Base-by-base conservation (phyloP, 2,888 invertebrate genomes). In the Drosophila anomalata region DNA sequence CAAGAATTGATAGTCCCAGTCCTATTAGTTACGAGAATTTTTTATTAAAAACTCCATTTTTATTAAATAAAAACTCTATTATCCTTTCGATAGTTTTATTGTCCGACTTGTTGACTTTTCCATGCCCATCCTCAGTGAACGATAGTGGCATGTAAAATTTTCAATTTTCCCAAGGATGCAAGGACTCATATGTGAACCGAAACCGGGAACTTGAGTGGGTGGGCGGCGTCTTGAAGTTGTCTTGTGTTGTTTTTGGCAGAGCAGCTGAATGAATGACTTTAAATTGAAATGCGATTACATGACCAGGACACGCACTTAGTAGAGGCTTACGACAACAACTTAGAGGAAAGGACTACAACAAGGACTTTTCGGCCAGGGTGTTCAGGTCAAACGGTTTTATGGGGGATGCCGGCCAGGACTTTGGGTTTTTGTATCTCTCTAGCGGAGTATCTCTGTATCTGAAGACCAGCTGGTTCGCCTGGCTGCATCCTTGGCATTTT, bases 221-320 rank as follows among this genome's bases (percentile, higher is more conserved):
- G 17, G 17, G 26, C 3, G 29, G 46, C 26, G 33, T 59, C 60
- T 47, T 68, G 52, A 26, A 14, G 20, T 36, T 41, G 11, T 41
- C 50, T 57, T 48, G 26, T 41, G 47, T 39, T 55, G 55, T 55
- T 50, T 55, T 58, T 33, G 70, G 36, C 55, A 47, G 41, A 42
- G 42, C 39, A 58, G 52, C 36, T 71, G 71, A 83, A 79, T 79
- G 78, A 78, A 87, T 82, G 88, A 79, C 80, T 85, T 77, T 73
- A 78, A 89, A 90, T 87, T 88, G 89, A 89, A 90, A 90, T 90
- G 83, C 89, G 90, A 90, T 90, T 90, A 90, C 90, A 90, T 83
- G 89, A 90, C 90, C 90, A 89, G 83, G 78, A 90, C 90, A 90
- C 84, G 85, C 86, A 89, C 81, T 89, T 82, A 83, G 84, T 78